Percentiles rank a stretch among this genome's conserved stretches.
These are phyloP conservation scores for Drosophila siamana DNA, from an alignment of 2,888 invertebrate species.

Conservation along the genomic window DNA sequence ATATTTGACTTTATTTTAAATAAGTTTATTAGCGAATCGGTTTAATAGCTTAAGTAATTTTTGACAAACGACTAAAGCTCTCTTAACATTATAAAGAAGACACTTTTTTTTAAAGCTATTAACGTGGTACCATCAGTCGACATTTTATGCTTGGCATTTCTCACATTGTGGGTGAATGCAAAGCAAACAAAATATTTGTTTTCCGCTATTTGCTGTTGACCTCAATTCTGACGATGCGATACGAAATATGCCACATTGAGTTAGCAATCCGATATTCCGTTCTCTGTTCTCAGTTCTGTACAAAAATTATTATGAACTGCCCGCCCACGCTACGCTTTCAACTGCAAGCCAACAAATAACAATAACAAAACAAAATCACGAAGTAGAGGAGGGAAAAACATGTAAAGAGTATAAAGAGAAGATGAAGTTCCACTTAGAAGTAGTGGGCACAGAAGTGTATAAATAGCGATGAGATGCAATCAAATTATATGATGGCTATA, in stretches of 20 bases:
- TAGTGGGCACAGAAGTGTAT: constrained; percentile 33
- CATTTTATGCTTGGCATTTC: constrained; percentile 3
- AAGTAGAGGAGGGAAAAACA: constrained; percentile 11
- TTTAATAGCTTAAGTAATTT: background rate
- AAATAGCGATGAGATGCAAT: constrained; percentile 62
- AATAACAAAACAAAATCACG: constrained; percentile 6
- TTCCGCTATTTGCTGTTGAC: constrained; percentile 54
- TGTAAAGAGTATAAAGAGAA: constrained; percentile 24
- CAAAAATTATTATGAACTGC: constrained; percentile 74
- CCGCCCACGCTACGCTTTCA: constrained; percentile 35
- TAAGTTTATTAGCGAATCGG: too few relatives aligned
- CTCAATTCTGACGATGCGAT: constrained; percentile 60
- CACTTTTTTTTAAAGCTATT: background rate
- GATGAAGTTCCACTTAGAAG: constrained; percentile 55
- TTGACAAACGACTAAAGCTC: background rate
- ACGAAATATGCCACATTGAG: constrained; percentile 59
- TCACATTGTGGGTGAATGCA: constrained; percentile 9
- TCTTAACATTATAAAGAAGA: background rate
- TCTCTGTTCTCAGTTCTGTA: constrained; percentile 31
- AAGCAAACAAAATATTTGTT: constrained; percentile 25
- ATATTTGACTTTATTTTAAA: background rate
- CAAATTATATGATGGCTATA: constrained; percentile 74
- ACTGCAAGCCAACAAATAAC: constrained; percentile 4
- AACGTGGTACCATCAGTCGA: constrained; percentile 3
- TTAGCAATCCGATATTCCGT: constrained; percentile 63